Evolutionary conservation across 2,888 invertebrate genomes (phyloP).

Genomic region (Drosophila robusta): DNA sequence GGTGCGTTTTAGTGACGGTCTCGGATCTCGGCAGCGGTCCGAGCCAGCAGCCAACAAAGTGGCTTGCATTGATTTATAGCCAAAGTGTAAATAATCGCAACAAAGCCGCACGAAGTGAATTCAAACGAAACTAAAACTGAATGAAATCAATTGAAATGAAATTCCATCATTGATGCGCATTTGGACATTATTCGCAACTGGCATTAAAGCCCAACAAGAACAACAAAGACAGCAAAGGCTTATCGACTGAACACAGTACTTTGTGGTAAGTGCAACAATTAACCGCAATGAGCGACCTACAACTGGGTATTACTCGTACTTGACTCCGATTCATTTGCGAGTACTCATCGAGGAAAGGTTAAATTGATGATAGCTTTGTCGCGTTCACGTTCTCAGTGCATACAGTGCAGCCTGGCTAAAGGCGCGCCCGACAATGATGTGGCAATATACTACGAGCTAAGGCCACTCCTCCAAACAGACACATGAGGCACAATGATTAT

Average conservation of each 20-base stretch:
- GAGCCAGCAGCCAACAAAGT: constrained; percentile 19
- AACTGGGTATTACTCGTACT: constrained; percentile 4
- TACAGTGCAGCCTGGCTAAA: constrained; percentile 46
- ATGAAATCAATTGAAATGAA: constrained; percentile 45
- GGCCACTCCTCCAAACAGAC: constrained; percentile 39
- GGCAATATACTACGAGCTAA: constrained; percentile 28
- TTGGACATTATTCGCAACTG: constrained; percentile 15
- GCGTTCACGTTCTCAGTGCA: background rate
- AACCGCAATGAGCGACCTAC: constrained; percentile 20
- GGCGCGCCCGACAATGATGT: constrained; percentile 49
- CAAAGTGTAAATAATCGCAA: constrained; percentile 67
- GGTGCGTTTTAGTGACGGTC: constrained; percentile 39
- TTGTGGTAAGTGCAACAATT: constrained; percentile 54
- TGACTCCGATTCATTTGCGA: constrained; percentile 6
- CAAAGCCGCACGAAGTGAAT: constrained; percentile 36
- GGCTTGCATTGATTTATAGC: constrained; percentile 67
- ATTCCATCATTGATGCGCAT: constrained; percentile 35
- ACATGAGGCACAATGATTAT: constrained; percentile 22
- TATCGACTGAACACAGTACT: constrained; percentile 3
- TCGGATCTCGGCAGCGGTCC: background rate
- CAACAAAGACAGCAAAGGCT: constrained; percentile 8
- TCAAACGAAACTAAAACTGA: constrained; percentile 37
- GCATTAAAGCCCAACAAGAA: background rate
- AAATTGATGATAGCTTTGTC: constrained; percentile 3
- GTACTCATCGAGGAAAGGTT: constrained; percentile 31